A percentile compares a stretch with the other conserved stretches of the same genome.
Evolutionary conservation across 2,797 vertebrate genomes (phyloP).

Genomic region (Hapalemur alaotrensis): DNA sequence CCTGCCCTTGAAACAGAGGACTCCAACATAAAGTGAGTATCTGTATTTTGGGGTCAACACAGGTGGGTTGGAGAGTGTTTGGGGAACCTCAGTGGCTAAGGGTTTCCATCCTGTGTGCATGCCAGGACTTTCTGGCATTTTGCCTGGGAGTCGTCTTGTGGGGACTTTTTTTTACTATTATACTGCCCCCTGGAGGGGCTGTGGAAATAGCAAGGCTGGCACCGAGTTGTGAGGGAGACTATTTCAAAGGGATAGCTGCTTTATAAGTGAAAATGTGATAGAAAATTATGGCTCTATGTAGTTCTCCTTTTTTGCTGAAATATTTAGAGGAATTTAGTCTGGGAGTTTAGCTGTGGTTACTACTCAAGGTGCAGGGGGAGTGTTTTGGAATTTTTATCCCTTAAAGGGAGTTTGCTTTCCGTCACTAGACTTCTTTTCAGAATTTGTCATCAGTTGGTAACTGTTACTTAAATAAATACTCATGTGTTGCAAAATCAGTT

Average conservation of each 20-base stretch:
- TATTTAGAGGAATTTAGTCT: neutral
- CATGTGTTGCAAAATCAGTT: neutral
- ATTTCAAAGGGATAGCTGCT: neutral
- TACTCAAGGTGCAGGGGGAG: neutral
- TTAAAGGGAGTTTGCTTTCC: neutral
- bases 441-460: neutral
- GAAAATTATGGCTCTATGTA: neutral
- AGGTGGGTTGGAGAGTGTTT: neutral
- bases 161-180: neutral
- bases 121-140: too few species aligned
- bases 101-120: fast-evolving
- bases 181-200: conserved; percentile 24
- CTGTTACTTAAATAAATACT: neutral
- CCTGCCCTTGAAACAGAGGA: neutral
- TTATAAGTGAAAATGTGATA: neutral
- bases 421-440: neutral
- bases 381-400: neutral
- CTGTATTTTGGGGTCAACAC: neutral
- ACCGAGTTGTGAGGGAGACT: fast-evolving
- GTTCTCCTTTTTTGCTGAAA: neutral
- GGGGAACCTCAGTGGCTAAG: neutral
- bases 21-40: neutral
- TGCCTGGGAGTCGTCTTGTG: fast-evolving
- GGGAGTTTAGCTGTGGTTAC: neutral
- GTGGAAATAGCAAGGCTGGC: neutral